Conservation (phyloP, 2,888 invertebrate genomes). For the Eudemis profundana region DNA sequence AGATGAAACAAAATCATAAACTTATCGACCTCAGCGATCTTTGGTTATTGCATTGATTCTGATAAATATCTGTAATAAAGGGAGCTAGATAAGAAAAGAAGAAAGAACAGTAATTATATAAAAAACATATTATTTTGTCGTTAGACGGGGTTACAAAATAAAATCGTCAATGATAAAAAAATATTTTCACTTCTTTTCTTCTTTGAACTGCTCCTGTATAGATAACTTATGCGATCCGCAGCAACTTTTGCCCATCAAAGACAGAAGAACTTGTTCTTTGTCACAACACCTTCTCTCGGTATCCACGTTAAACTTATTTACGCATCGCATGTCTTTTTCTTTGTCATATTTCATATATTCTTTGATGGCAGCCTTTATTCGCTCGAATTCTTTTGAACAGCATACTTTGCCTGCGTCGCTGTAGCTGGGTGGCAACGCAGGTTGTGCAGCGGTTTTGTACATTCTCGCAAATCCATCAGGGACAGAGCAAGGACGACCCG, state of each 20-base stretch:
- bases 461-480: slow-evolving; percentile 79
- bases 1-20: neutral
- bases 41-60: too few species aligned
- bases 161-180: slow-evolving; percentile 64
- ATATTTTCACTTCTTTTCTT: slow-evolving; percentile 55
- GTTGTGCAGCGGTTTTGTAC: slow-evolving; percentile 71
- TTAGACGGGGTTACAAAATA: slow-evolving; percentile 79
- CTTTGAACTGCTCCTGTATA: slow-evolving; percentile 70
- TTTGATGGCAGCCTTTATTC: slow-evolving; percentile 76
- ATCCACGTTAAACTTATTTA: slow-evolving; percentile 74
- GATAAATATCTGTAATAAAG: too few species aligned
- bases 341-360: slow-evolving; percentile 75
- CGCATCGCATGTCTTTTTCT: slow-evolving; percentile 71
- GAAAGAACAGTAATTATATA: slow-evolving; percentile 50
- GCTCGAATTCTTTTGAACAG: slow-evolving; percentile 78
- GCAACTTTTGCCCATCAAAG: slow-evolving; percentile 71
- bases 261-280: slow-evolving; percentile 68
- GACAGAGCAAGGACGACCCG: slow-evolving; percentile 75
- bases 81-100: slow-evolving; percentile 34
- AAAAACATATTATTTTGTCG: slow-evolving; percentile 51
- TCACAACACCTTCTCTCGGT: slow-evolving; percentile 79
- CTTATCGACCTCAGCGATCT: too few species aligned
- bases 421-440: slow-evolving; percentile 70
- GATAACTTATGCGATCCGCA: slow-evolving; percentile 76
- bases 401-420: slow-evolving; percentile 77